These are phyloP conservation scores for Sarcophaga variegata DNA, from an alignment of 2,888 invertebrate genomes.

Conservation along the genomic window DNA sequence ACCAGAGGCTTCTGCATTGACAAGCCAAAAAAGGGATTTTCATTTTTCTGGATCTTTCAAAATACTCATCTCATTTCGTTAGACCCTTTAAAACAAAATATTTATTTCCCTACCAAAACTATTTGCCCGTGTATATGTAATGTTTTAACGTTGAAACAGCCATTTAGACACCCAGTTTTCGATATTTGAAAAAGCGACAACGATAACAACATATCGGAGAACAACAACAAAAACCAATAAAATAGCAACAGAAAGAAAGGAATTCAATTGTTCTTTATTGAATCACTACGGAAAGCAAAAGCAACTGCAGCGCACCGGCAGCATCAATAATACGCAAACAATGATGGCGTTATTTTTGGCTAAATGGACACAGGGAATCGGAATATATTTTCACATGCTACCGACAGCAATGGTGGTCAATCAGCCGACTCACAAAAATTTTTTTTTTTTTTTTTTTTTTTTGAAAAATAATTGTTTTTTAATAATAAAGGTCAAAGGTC, in stretches of 20 bases:
- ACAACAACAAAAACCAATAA: constrained; percentile 8
- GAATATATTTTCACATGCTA: neutral
- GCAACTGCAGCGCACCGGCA: constrained; percentile 29
- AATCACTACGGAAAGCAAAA: constrained; percentile 13
- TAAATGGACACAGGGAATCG: constrained; percentile 28
- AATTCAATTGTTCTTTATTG: constrained; percentile 49
- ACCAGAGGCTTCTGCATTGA: too few relatives aligned
- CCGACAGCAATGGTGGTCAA: too few relatives aligned
- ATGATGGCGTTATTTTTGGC: constrained; percentile 24
- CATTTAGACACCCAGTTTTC: constrained; percentile 8
- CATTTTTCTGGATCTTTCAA: neutral
- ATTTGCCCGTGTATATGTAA: neutral
- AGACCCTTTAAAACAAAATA: constrained; percentile 1
- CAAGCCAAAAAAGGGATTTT: too few relatives aligned
- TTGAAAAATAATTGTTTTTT: too few relatives aligned
- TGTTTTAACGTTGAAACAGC: neutral
- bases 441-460: too few relatives aligned
- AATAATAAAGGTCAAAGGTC: too few relatives aligned
- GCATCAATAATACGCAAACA: constrained; percentile 40
- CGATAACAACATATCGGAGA: neutral
- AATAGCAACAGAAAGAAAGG: constrained; percentile 30
- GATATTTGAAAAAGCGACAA: constrained; percentile 6
- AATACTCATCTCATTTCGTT: neutral
- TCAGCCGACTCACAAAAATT: too few relatives aligned
- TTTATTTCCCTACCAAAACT: neutral